Percentiles rank a stretch among this genome's conserved stretches.
Evolutionary conservation across 2,888 invertebrate species (phyloP).

Genomic region (Stegana nigrithorax): DNA sequence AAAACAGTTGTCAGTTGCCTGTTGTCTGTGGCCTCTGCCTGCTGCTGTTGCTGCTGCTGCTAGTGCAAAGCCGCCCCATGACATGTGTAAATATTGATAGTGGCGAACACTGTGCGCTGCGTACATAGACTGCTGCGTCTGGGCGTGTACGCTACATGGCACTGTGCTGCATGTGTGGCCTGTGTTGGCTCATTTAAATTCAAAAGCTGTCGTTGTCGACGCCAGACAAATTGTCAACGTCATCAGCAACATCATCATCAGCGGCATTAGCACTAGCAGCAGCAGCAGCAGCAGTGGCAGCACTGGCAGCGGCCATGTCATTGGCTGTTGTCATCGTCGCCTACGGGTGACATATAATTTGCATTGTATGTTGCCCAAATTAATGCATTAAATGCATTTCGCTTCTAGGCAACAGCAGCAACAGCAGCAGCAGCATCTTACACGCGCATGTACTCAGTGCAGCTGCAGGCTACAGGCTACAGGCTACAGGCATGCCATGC

Average conservation of each 20-base stretch:
- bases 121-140: not conserved
- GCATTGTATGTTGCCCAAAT: not conserved
- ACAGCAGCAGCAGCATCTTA: not conserved
- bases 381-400: not conserved
- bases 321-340: not conserved
- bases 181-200: conserved; percentile 12
- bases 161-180: not conserved
- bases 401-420: not conserved
- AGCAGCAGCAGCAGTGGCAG: too few relatives aligned
- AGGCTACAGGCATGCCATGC: too few relatives aligned
- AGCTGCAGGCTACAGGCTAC: too few relatives aligned
- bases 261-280: not conserved
- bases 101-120: not conserved
- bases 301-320: too few relatives aligned
- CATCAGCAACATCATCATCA: not conserved
- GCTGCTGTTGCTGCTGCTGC: not conserved
- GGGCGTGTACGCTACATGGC: not conserved
- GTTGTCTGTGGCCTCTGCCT: not conserved
- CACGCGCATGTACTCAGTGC: too few relatives aligned
- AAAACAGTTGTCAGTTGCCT: not conserved
- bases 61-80: not conserved
- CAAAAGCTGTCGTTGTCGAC: conserved; percentile 8
- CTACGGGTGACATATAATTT: not conserved
- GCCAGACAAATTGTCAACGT: not conserved
- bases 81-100: conserved; percentile 16